These are phyloP conservation scores for Todus mexicanus DNA, from an alignment of 2,797 vertebrate genomes.

Conservation along the genomic window DNA sequence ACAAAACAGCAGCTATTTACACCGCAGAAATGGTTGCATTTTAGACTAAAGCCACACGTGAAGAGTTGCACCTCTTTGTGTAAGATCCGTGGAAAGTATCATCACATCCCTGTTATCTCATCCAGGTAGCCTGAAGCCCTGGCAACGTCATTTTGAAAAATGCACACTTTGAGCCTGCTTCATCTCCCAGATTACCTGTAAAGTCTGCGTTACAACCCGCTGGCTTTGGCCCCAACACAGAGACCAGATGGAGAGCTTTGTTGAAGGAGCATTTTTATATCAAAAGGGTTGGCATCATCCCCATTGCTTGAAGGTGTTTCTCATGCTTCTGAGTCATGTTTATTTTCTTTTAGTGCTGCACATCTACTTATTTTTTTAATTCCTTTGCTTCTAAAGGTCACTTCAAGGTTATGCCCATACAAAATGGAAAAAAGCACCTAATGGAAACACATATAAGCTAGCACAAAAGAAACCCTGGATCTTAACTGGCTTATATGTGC, in stretches of 20 bases:
- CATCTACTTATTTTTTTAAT: slow-evolving; percentile 7
- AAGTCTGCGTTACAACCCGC: background rate
- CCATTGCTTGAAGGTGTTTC: slow-evolving; percentile 57
- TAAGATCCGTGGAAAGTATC: background rate
- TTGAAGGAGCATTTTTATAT: slow-evolving; percentile 31
- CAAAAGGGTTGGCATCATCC: slow-evolving; percentile 47
- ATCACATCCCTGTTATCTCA: background rate
- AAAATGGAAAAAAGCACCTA: background rate
- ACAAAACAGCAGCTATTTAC: background rate
- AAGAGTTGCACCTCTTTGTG: background rate
- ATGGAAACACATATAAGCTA: background rate
- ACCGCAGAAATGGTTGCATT: background rate
- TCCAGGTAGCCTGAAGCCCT: background rate
- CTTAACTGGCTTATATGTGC: background rate
- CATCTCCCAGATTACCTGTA: slow-evolving; percentile 35
- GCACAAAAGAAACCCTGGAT: background rate
- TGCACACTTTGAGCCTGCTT: background rate
- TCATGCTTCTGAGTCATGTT: slow-evolving; percentile 47
- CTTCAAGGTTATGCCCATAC: background rate
- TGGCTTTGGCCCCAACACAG: slow-evolving; percentile 24
- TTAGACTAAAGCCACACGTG: background rate
- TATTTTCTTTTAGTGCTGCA: slow-evolving; percentile 24
- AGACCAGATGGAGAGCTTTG: slow-evolving; percentile 60
- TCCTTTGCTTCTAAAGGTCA: slow-evolving; percentile 22
- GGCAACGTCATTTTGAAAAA: background rate